Conservation (phyloP, 2,888 invertebrate species). For the Mesorhabditis spiculigera region DNA sequence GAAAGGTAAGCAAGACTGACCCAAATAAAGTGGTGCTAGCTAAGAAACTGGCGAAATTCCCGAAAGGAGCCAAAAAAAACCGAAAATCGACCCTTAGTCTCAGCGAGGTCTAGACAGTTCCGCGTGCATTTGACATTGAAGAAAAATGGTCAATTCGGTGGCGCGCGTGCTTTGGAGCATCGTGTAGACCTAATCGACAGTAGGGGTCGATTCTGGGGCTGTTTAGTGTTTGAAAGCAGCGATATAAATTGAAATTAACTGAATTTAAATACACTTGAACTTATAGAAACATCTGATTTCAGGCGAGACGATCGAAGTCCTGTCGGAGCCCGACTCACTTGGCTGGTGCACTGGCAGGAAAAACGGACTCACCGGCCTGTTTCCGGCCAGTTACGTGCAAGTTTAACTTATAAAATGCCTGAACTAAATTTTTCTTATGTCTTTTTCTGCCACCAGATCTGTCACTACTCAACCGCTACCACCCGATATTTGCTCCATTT, state of each 20-base stretch:
- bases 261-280: not conserved
- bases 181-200: not conserved
- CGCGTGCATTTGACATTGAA: not conserved
- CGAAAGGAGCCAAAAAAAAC: not conserved
- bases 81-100: not conserved
- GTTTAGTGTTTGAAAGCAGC: too few relatives aligned
- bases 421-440: not conserved
- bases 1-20: constrained; percentile 32
- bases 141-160: too few relatives aligned
- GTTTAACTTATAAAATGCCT: not conserved
- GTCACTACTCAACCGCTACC: not conserved
- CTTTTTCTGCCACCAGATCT: not conserved
- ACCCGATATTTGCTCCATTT: not conserved
- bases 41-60: not conserved
- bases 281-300: not conserved
- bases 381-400: constrained; percentile 53
- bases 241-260: not conserved
- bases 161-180: too few relatives aligned
- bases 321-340: constrained; percentile 51
- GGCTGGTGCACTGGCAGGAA: constrained; percentile 51
- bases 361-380: constrained; percentile 41
- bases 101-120: not conserved
- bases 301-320: constrained; percentile 49
- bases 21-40: not conserved
- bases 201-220: not conserved